Conservation (phyloP, 2,888 invertebrate species). For the Lutraria lutraria region DNA sequence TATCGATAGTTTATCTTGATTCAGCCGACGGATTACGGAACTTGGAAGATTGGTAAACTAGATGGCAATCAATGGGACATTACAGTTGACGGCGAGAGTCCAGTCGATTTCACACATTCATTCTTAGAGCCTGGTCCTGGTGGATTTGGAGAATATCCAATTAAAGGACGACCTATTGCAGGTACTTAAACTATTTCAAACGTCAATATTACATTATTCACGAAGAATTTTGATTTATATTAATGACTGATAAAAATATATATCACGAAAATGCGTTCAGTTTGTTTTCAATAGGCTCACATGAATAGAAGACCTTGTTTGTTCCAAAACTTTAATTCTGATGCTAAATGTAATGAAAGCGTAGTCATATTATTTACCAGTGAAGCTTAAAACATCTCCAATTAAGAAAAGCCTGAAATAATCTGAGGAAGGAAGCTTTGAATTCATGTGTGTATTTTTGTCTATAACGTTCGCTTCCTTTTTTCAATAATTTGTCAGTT, state of each 20-base stretch:
- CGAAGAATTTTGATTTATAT: no score
- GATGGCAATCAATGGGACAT: conserved; percentile 60
- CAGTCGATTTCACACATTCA: conserved; percentile 62
- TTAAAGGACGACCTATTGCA: conserved; percentile 66
- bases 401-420: no score
- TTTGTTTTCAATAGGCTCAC: no score
- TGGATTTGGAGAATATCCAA: conserved; percentile 62
- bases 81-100: conserved; percentile 53
- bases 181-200: conserved; percentile 35
- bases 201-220: not conserved
- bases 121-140: conserved; percentile 65
- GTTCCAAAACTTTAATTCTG: no score
- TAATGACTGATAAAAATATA: no score
- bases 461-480: not conserved
- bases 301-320: no score
- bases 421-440: no score
- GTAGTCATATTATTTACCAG: no score
- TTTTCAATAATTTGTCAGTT: not conserved
- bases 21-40: conserved; percentile 53
- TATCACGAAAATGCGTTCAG: no score
- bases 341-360: no score
- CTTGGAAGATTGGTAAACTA: conserved; percentile 60
- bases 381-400: no score
- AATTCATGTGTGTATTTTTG: no score
- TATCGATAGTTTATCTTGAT: not conserved